A percentile compares a stretch with the other conserved stretches of the same genome.
phyloP scores from a whole-genome alignment of 2,888 invertebrate species.

The Cryptus armator region DNA sequence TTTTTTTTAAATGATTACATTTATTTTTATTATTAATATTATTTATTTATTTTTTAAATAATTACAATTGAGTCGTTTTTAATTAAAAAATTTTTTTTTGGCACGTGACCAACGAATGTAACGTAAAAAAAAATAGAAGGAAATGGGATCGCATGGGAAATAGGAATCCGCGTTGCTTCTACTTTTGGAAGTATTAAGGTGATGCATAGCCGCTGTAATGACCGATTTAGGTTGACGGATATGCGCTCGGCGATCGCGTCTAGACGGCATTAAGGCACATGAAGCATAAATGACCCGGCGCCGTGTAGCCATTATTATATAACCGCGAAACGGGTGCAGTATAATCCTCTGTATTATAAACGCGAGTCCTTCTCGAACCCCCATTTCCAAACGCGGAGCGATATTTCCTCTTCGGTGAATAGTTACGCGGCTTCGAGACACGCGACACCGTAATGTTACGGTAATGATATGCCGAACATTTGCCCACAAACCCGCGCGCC shows the following conservation, averaged over 20 bases:
- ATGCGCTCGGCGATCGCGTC: conserved; percentile 79
- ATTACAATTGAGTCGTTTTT: background rate
- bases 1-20: too few species aligned
- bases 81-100: background rate
- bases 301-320: conserved; percentile 51
- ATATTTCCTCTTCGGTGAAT: background rate
- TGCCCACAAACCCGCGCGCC: background rate
- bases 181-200: conserved; percentile 31
- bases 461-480: background rate
- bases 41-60: too few species aligned
- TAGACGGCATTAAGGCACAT: conserved; percentile 79
- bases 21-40: too few species aligned
- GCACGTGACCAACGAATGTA: background rate
- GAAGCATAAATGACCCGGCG: conserved; percentile 70
- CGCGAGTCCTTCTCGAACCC: background rate
- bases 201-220: conserved; percentile 78
- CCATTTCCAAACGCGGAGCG: background rate
- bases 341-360: conserved; percentile 5
- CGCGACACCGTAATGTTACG: background rate
- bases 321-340: background rate
- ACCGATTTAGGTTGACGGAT: conserved; percentile 81
- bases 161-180: conserved; percentile 5
- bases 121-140: background rate
- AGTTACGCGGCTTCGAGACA: conserved; percentile 5
- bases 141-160: background rate